phyloP scores from a whole-genome alignment of 35 echinoderm and acorn worm genomes.

The Nesometra sesokonis region DNA sequence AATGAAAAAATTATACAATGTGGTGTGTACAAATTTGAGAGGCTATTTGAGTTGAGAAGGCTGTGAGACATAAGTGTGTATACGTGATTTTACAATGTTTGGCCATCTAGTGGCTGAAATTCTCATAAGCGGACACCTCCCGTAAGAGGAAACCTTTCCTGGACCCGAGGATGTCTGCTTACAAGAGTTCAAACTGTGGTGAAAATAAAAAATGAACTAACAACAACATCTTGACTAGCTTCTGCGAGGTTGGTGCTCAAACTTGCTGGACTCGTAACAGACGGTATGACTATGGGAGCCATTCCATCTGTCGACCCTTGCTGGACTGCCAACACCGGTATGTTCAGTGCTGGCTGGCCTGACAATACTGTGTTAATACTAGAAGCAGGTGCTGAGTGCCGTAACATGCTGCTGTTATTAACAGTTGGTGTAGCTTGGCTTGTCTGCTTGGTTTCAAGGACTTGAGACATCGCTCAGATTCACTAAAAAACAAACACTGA shows the following conservation, averaged over 20 bases:
- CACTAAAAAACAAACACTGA: background rate
- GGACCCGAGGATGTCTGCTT: no score
- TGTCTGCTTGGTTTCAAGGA: background rate
- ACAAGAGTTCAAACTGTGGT: no score
- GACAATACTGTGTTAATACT: background rate
- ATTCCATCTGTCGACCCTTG: background rate
- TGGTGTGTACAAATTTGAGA: no score
- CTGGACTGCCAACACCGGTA: background rate
- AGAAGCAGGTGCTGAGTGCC: background rate
- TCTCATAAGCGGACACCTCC: no score
- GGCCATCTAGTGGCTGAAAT: no score
- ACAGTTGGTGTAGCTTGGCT: background rate
- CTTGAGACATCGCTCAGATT: background rate
- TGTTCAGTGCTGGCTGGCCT: background rate
- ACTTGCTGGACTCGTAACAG: background rate
- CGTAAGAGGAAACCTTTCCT: no score
- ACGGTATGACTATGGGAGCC: background rate
- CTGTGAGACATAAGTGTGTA: no score
- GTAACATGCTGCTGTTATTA: background rate
- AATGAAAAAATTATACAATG: no score
- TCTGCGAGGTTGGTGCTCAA: background rate
- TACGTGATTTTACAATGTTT: no score
- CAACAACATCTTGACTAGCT: background rate
- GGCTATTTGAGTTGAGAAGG: no score
- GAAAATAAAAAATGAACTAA: background rate